These are phyloP conservation scores for Lophius piscatorius DNA, from an alignment of 2,113 vertebrate species.

Conservation along the genomic window DNA sequence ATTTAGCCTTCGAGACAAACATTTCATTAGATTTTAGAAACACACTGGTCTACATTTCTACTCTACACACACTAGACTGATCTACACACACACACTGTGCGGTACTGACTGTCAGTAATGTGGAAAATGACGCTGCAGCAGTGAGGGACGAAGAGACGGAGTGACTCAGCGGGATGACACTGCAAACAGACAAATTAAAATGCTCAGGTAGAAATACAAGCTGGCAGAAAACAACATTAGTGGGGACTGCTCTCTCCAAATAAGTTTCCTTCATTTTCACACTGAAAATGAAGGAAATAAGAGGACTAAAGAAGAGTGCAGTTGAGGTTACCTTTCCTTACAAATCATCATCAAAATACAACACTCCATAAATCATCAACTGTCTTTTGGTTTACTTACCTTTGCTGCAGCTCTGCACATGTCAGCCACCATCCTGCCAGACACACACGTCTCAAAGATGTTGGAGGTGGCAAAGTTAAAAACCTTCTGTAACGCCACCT, in stretches of 20 bases:
- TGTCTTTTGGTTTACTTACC: conserved; percentile 67
- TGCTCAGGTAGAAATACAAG: neutral
- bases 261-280: too few relatives aligned
- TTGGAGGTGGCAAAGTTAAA: conserved; percentile 94
- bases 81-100: conserved; percentile 12
- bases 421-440: conserved; percentile 97
- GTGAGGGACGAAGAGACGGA: conserved; percentile 94
- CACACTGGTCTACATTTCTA: too few relatives aligned
- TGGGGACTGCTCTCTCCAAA: too few relatives aligned
- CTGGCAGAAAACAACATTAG: conserved; percentile 10
- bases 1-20: conserved; percentile 10
- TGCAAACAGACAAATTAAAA: conserved; percentile 71
- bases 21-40: conserved; percentile 8
- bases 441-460: conserved; percentile 97
- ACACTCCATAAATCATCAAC: too few relatives aligned
- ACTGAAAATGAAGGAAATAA: too few relatives aligned
- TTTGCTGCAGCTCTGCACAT: conserved; percentile 97
- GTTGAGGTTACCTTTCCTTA: too few relatives aligned
- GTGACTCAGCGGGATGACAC: conserved; percentile 93
- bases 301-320: too few relatives aligned
- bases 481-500: conserved; percentile 95
- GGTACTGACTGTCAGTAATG: conserved; percentile 93
- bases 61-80: conserved; percentile 4
- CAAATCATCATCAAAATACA: too few relatives aligned
- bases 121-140: conserved; percentile 92